Evolutionary conservation across 30 jellyfish, hydroid and myxozoan species (phyloP).

Genomic region (Hydractinia echinata): DNA sequence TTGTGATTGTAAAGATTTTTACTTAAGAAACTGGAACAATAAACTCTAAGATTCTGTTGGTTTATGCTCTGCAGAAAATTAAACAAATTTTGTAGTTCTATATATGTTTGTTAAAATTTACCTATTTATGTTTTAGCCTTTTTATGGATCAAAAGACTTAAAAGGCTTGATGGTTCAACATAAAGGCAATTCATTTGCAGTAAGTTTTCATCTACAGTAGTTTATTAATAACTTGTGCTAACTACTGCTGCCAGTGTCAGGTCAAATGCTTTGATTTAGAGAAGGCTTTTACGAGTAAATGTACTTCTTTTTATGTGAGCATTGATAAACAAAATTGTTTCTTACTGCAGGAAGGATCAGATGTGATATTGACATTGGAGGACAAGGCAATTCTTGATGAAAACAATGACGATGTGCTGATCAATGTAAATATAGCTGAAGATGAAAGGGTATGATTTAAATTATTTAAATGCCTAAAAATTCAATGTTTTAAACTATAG

Average conservation of each 20-base stretch:
- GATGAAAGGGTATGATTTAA: constrained; percentile 56
- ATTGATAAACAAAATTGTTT: no score
- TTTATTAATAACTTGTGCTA: not conserved
- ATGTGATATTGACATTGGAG: constrained; percentile 72
- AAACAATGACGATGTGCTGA: constrained; percentile 69
- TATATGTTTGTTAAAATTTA: not conserved
- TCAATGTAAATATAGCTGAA: constrained; percentile 71
- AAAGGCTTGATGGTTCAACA: constrained; percentile 81
- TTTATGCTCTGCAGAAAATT: no score
- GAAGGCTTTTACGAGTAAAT: no score
- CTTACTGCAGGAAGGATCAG: constrained; percentile 49
- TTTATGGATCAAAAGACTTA: constrained; percentile 56
- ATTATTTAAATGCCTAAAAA: not conserved
- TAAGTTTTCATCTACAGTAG: not conserved
- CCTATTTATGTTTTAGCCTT: constrained; percentile 16
- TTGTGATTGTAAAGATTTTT: no score
- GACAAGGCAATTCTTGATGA: constrained; percentile 88
- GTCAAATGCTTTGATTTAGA: no score
- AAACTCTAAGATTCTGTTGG: no score
- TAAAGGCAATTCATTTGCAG: constrained; percentile 52
- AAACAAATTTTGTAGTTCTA: not conserved
- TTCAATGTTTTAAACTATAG: not conserved
- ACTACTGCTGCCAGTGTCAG: no score
- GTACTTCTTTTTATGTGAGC: no score
- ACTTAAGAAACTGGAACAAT: no score